A percentile compares a stretch with the other conserved stretches of the same genome.
Evolutionary conservation across 2,797 vertebrate genomes (phyloP).

Genomic region (Alosa sapidissima): DNA sequence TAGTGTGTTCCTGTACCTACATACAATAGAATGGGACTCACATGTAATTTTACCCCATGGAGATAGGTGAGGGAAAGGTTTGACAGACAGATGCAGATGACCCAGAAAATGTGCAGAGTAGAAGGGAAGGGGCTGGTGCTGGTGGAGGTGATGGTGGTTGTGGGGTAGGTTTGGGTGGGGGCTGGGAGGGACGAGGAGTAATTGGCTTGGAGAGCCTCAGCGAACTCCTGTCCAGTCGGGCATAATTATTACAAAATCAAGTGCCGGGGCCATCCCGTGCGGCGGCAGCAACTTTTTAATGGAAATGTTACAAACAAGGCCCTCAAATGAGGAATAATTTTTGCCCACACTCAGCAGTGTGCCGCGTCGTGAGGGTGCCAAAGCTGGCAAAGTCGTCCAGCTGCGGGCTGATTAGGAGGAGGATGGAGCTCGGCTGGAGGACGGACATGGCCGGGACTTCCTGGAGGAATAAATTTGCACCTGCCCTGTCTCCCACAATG

Average conservation of each 20-base stretch:
- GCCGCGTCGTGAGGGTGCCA: conserved; percentile 82
- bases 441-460: conserved; percentile 79
- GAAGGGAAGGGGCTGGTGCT: background rate
- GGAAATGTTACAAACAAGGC: conserved; percentile 92
- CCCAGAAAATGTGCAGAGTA: conserved; percentile 10
- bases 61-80: background rate
- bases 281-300: conserved; percentile 79
- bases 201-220: conserved; percentile 53
- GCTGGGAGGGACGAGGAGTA: background rate
- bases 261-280: conserved; percentile 73
- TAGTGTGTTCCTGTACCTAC: conserved; percentile 16
- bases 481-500: conserved; percentile 80
- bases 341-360: conserved; percentile 84
- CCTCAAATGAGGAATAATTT: conserved; percentile 90
- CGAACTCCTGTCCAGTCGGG: conserved; percentile 70
- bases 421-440: conserved; percentile 85
- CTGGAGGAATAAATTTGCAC: conserved; percentile 94
- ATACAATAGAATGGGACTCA: conserved; percentile 1
- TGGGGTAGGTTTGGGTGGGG: background rate
- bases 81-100: background rate
- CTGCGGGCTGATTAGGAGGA: conserved; percentile 87
- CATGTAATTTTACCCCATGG: background rate
- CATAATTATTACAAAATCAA: conserved; percentile 86
- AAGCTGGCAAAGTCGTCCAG: conserved; percentile 87
- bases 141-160: background rate